Evolutionary conservation across 2,113 vertebrate genomes (phyloP).

Genomic region (Brevimyrus niger): DNA sequence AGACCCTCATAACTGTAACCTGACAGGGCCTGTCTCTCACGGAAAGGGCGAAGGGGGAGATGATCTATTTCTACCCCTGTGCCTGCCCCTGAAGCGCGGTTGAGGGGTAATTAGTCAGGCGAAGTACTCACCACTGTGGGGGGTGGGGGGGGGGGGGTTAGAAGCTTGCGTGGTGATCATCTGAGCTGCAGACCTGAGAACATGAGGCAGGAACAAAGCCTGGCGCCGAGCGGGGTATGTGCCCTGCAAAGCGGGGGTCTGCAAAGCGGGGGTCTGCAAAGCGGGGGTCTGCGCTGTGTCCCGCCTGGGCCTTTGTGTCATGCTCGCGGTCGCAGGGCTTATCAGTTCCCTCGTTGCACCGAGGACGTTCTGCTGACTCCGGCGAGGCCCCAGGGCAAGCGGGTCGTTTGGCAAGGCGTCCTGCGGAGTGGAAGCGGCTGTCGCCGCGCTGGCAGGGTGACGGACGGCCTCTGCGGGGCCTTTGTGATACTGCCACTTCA

Average conservation of each 20-base stretch:
- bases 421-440: background rate
- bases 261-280: no score
- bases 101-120: background rate
- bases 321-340: background rate
- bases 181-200: background rate
- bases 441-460: background rate
- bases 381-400: background rate
- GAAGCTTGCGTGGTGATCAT: background rate
- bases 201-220: background rate
- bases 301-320: background rate
- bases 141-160: no score
- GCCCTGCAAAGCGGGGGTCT: background rate
- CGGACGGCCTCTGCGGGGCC: background rate
- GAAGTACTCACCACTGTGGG: background rate
- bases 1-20: background rate
- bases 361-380: background rate
- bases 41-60: background rate
- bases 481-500: conserved; percentile 28
- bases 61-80: background rate
- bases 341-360: background rate
- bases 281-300: background rate
- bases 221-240: background rate
- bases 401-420: background rate
- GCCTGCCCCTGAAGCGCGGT: background rate
- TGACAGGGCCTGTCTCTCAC: background rate